These are phyloP conservation scores for Drosophila orena DNA, from an alignment of 1,140 invertebrate genomes.

Conservation along the genomic window DNA sequence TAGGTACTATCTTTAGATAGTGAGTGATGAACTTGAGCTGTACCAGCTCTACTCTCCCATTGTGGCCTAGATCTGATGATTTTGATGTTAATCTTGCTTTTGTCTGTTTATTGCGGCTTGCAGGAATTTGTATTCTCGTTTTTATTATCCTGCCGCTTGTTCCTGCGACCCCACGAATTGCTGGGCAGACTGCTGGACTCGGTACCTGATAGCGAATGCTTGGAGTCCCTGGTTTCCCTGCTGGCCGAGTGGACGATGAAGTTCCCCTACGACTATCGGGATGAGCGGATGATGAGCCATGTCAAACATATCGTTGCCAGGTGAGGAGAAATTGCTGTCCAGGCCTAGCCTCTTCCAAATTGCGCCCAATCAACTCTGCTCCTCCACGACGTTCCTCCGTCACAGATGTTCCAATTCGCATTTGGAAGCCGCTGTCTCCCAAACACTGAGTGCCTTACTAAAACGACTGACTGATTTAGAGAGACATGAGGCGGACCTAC, in stretches of 20 bases:
- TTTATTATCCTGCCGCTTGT: constrained; percentile 82
- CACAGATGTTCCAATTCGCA: constrained; percentile 82
- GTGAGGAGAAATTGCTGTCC: constrained; percentile 43
- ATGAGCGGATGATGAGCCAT: constrained; percentile 87
- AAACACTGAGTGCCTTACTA: constrained; percentile 85
- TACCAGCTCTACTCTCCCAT: too few relatives aligned
- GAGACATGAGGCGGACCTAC: constrained; percentile 81
- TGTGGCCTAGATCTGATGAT: not conserved
- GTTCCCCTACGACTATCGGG: constrained; percentile 89
- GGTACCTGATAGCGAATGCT: constrained; percentile 77
- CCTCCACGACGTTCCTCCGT: not conserved
- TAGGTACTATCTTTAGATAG: too few relatives aligned
- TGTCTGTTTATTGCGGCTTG: constrained; percentile 20
- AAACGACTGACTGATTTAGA: constrained; percentile 85
- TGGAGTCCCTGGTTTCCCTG: constrained; percentile 78
- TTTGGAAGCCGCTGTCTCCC: constrained; percentile 79
- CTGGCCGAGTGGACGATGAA: constrained; percentile 85
- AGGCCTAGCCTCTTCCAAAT: constrained; percentile 3
- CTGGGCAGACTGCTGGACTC: constrained; percentile 79
- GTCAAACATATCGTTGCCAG: constrained; percentile 85
- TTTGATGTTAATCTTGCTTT: constrained; percentile 4
- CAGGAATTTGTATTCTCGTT: constrained; percentile 84
- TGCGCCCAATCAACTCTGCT: constrained; percentile 16
- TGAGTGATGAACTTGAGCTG: too few relatives aligned
- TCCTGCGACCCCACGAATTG: constrained; percentile 82